These are phyloP conservation scores for Omphaloscelis lunosa DNA, from an alignment of 2,888 invertebrate species.

Conservation along the genomic window DNA sequence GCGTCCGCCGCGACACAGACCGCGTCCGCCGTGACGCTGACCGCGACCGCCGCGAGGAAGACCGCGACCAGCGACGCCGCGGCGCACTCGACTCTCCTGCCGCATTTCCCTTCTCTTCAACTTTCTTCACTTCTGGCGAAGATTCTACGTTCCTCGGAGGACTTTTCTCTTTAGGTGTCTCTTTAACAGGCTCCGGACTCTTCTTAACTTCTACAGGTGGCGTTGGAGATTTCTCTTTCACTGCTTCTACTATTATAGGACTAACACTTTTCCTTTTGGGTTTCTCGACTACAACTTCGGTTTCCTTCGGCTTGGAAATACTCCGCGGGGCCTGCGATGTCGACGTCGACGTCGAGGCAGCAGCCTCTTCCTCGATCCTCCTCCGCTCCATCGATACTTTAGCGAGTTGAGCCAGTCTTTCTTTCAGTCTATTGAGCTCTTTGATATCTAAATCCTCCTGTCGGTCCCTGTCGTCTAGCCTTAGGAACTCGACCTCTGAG, in stretches of 20 bases:
- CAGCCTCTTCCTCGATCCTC: conserved; percentile 73
- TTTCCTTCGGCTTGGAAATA: conserved; percentile 47
- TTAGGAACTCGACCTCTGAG: conserved; percentile 89
- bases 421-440: conserved; percentile 93
- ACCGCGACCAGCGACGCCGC: conserved; percentile 80
- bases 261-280: conserved; percentile 48
- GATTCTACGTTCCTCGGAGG: conserved; percentile 73
- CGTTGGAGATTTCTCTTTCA: conserved; percentile 67
- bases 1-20: conserved; percentile 70
- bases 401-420: conserved; percentile 93
- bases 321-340: conserved; percentile 68
- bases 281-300: conserved; percentile 42
- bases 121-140: conserved; percentile 74
- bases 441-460: conserved; percentile 91
- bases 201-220: conserved; percentile 45
- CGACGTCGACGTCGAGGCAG: conserved; percentile 75
- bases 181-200: conserved; percentile 45
- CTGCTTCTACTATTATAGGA: conserved; percentile 56
- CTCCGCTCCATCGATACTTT: conserved; percentile 89
- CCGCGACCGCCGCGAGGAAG: conserved; percentile 79
- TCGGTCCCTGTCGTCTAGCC: conserved; percentile 85
- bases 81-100: conserved; percentile 44
- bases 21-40: conserved; percentile 72
- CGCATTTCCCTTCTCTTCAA: conserved; percentile 68
- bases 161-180: conserved; percentile 68